Base-by-base conservation (phyloP, 2,888 invertebrate species). In the Oxyteleia sp. region DNA sequence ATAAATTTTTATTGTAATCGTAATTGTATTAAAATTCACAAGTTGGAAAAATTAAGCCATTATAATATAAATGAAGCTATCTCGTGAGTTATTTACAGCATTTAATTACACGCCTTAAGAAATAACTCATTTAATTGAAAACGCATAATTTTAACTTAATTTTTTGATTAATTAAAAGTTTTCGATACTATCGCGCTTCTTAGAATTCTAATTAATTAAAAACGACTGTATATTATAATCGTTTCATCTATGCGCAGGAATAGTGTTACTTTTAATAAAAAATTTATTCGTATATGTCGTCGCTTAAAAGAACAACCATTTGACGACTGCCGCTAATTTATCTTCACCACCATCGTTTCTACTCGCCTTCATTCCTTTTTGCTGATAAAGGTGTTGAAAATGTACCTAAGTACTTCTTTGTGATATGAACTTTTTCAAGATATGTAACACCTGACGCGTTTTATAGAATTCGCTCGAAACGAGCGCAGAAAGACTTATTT, bases 51-150 rank as follows among this genome's bases (percentile, higher is more conserved):
- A 76, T 76, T 57, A 68, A 76, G 76, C 23, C 64, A 76, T 76
- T 66, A 66, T 57, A 76, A 66, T 76, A 76, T 66, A 49, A 76
- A 76, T 76, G 38, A 76, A 76, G 49, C 18, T 41, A 51, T 43
- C 38, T n/a, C n/a, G 8, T 32, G 13, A 47, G 53, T 57, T 57
- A 75, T 66, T 75, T 66, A 66, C 63, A 75, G 15, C 75, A 13
- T 29, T 66, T 66, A 66, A 75, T 63, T 61, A 72, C 20, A 69
- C 10, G 47, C 29, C 32, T 64, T 64, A 7, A 45, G 23, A 55
- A 55, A 45, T 43, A 49, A 43, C 29, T 18, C 38, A 38, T 61
- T 8, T 18, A 18, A 55, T 53, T 74, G 74, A 74, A 72, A 61
- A 61, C 43, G 38, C 26, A 29, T 71, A 29, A 29, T 68, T 13